phyloP scores from a whole-genome alignment of 2,888 invertebrate species.

The Tuta absoluta region DNA sequence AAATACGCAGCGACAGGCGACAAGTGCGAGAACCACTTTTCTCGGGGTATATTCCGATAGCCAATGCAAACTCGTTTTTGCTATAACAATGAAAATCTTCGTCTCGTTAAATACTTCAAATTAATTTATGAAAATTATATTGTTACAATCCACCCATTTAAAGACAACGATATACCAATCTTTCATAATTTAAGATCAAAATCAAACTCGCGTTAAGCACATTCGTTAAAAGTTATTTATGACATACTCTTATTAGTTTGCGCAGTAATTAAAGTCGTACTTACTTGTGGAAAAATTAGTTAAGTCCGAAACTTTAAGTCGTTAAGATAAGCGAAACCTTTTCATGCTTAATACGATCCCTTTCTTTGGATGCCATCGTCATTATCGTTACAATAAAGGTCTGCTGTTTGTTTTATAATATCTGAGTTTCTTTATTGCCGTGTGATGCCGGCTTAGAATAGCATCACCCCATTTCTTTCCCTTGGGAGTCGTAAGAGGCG shows the following conservation, averaged over 20 bases:
- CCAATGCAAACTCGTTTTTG: constrained; percentile 63
- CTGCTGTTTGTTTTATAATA: not conserved
- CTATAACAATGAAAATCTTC: constrained; percentile 27
- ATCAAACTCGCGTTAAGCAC: constrained; percentile 38
- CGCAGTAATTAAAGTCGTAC: constrained; percentile 48
- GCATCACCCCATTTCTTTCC: too few species aligned
- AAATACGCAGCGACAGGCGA: too few species aligned
- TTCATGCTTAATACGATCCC: constrained; percentile 32
- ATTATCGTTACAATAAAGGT: constrained; percentile 33
- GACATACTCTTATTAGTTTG: constrained; percentile 59
- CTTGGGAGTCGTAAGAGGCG: too few species aligned
- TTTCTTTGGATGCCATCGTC: constrained; percentile 44
- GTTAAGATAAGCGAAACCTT: constrained; percentile 45
- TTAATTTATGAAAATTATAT: constrained; percentile 63
- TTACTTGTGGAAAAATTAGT: constrained; percentile 39
- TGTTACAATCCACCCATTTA: constrained; percentile 28
- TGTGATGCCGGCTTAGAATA: too few species aligned
- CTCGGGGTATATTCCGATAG: constrained; percentile 58
- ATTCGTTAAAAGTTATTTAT: constrained; percentile 54
- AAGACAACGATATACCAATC: constrained; percentile 51
- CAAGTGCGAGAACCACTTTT: too few species aligned
- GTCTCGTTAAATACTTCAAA: constrained; percentile 46
- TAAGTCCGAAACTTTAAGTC: constrained; percentile 45
- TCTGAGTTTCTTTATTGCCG: not conserved
- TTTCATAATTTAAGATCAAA: constrained; percentile 49